Evolutionary conservation across 2,888 invertebrate species (phyloP).

Genomic region (Ischnus inquisitorius): DNA sequence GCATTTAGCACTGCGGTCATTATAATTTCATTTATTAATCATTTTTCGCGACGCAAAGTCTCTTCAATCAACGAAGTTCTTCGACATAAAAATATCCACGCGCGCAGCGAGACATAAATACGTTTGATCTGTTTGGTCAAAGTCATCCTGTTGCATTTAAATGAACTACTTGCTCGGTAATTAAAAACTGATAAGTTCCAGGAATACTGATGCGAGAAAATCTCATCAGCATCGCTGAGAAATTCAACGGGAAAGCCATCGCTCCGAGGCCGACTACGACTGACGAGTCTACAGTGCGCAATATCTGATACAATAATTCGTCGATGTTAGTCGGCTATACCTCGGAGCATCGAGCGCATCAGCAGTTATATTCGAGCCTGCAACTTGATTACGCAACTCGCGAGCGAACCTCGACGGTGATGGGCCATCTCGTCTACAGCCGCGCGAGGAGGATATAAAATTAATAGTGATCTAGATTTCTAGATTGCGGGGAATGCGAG

Average conservation of each 20-base stretch:
- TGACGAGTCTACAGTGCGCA: background rate
- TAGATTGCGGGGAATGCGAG: constrained; percentile 84
- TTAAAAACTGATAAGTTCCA: too few species aligned
- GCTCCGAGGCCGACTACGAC: background rate
- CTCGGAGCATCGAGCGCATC: background rate
- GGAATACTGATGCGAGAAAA: too few species aligned
- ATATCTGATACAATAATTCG: constrained; percentile 11
- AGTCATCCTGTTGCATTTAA: too few species aligned
- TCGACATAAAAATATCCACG: too few species aligned
- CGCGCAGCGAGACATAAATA: too few species aligned
- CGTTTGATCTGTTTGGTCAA: too few species aligned
- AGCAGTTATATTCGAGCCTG: constrained; percentile 11
- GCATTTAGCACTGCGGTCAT: too few species aligned
- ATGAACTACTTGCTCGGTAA: too few species aligned
- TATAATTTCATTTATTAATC: background rate
- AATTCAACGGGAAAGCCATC: too few species aligned
- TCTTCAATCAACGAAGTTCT: too few species aligned
- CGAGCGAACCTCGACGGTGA: constrained; percentile 23
- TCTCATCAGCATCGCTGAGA: background rate
- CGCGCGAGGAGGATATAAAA: constrained; percentile 81
- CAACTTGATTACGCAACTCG: constrained; percentile 55
- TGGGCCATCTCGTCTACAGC: constrained; percentile 11
- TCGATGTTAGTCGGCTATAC: constrained; percentile 5
- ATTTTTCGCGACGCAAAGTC: too few species aligned
- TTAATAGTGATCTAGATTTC: constrained; percentile 85